phyloP scores from a whole-genome alignment of 2,797 vertebrate species.

The Clarias laeviceps region DNA sequence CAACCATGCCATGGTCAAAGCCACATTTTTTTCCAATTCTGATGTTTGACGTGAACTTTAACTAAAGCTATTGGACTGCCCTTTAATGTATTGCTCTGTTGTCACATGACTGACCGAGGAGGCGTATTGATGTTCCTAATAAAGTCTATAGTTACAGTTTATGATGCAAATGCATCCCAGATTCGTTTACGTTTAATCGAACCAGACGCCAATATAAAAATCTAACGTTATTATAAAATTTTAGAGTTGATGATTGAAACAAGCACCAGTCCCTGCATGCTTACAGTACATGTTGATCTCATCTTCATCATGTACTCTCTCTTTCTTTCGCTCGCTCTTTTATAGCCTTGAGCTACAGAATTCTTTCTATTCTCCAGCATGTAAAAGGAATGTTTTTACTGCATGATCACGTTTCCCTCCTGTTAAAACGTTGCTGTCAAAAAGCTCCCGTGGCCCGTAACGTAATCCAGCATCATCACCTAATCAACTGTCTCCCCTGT shows the following conservation, averaged over 20 bases:
- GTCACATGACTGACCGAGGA: background rate
- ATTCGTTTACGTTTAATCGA: no score
- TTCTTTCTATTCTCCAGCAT: slow-evolving; percentile 50
- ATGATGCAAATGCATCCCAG: background rate
- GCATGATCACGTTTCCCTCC: slow-evolving; percentile 40
- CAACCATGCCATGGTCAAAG: background rate
- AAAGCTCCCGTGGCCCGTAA: slow-evolving; percentile 18
- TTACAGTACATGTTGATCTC: background rate
- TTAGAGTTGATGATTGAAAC: background rate
- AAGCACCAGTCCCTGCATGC: background rate
- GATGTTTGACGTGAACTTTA: background rate
- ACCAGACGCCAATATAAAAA: background rate
- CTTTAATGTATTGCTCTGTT: no score
- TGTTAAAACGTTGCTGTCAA: slow-evolving; percentile 27
- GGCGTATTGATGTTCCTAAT: background rate
- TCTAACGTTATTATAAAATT: background rate
- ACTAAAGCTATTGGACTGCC: background rate
- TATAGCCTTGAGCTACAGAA: slow-evolving; percentile 46
- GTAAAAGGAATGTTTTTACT: slow-evolving; percentile 30
- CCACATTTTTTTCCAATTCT: background rate
- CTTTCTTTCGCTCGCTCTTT: slow-evolving; percentile 9
- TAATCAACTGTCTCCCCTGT: background rate
- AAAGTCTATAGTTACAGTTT: background rate
- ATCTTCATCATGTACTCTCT: background rate
- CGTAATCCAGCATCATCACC: background rate